A percentile compares a stretch with the other conserved stretches of the same genome.
Conservation (phyloP, 2,797 vertebrate species). For the Argyrosomus regius region DNA sequence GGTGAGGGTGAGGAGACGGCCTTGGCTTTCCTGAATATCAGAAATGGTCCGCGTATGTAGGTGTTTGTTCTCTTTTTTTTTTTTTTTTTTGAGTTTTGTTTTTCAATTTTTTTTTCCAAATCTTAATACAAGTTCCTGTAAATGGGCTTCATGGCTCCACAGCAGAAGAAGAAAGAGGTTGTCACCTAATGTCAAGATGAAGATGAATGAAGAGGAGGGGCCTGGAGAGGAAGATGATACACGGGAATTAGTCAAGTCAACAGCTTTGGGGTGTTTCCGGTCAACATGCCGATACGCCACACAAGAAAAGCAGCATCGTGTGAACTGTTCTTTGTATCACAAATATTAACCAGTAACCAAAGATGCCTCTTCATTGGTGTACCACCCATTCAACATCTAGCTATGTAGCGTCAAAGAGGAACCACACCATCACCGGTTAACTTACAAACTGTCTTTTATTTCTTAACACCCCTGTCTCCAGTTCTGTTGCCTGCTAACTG, state of each 20-base stretch:
- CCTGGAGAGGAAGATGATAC: slow-evolving; percentile 78
- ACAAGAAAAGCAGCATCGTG: not conserved
- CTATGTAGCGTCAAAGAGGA: not conserved
- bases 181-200: slow-evolving; percentile 95
- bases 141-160: slow-evolving; percentile 83
- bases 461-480: not conserved
- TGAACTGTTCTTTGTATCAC: too few relatives aligned
- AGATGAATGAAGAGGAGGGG: slow-evolving; percentile 96
- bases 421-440: not conserved
- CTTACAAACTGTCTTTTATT: slow-evolving; percentile 3
- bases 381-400: not conserved
- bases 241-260: slow-evolving; percentile 13
- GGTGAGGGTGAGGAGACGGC: slow-evolving; percentile 82
- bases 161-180: slow-evolving; percentile 81
- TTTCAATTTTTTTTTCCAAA: slow-evolving; percentile 35
- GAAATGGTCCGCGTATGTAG: slow-evolving; percentile 88
- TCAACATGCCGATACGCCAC: not conserved
- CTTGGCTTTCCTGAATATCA: slow-evolving; percentile 96
- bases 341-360: too few relatives aligned
- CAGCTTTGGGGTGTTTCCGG: not conserved
- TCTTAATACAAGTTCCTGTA: slow-evolving; percentile 72
- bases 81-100: slow-evolving; percentile 1
- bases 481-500: not conserved
- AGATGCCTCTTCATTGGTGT: too few relatives aligned
- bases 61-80: slow-evolving; percentile 56